Conservation (phyloP, 37 sponge, comb jelly and placozoan species). For the Haliclona indistincta region DNA sequence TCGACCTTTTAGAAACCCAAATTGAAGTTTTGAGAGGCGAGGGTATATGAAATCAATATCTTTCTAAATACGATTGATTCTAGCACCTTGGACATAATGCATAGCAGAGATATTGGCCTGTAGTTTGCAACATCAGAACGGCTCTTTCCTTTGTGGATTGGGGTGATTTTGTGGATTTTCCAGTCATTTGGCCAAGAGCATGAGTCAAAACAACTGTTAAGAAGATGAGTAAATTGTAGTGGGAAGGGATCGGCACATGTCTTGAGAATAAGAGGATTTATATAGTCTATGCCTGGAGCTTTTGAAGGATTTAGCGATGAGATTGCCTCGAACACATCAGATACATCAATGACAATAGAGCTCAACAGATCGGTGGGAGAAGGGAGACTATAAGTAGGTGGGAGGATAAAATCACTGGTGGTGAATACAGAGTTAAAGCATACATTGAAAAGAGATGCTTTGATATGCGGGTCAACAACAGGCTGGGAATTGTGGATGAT, state of each 20-base stretch:
- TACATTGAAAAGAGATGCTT: not conserved
- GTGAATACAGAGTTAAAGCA: not conserved
- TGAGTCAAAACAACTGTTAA: no score
- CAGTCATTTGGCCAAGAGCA: conserved; percentile 19
- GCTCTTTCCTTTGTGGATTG: conserved; percentile 29
- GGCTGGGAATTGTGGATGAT: not conserved
- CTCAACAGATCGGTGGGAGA: no score
- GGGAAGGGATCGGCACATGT: not conserved
- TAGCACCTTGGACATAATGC: conserved; percentile 20
- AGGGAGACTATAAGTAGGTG: no score
- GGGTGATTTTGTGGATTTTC: conserved; percentile 18
- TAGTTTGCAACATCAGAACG: conserved; percentile 6
- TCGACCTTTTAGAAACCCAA: conserved; percentile 11
- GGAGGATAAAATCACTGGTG: no score
- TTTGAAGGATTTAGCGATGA: not conserved
- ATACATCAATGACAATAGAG: no score
- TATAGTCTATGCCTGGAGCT: not conserved
- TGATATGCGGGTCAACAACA: not conserved
- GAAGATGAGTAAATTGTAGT: not conserved
- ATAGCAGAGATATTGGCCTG: conserved; percentile 34
- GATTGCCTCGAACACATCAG: not conserved
- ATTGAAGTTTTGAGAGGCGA: conserved; percentile 1
- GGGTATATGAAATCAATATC: not conserved
- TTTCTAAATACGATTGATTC: conserved; percentile 14
- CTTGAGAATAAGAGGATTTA: conserved; percentile 2